Evolutionary conservation across 2,113 vertebrate genomes (phyloP).

Genomic region (Macroglossus sobrinus): DNA sequence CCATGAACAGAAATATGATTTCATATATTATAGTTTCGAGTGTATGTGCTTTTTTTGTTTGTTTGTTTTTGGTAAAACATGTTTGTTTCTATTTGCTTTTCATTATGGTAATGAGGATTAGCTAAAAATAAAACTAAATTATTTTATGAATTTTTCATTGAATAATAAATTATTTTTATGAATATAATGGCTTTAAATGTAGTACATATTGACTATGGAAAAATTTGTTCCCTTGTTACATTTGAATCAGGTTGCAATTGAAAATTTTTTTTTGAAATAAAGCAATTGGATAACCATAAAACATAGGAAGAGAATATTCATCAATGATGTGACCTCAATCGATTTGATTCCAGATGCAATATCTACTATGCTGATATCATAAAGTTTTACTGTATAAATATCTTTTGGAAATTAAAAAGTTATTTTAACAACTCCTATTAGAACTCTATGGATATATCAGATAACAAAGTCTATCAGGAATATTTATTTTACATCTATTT

Average conservation of each 20-base stretch:
- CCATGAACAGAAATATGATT: background rate
- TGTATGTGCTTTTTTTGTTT: no score
- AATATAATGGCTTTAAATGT: background rate
- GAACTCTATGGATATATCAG: background rate
- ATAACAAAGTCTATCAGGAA: background rate
- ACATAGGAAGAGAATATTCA: background rate
- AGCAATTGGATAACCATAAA: background rate
- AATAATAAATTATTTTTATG: background rate
- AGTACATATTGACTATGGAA: background rate
- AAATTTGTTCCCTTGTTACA: background rate
- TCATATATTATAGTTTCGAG: background rate
- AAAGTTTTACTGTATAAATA: background rate
- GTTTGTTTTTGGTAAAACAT: background rate
- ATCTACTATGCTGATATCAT: background rate
- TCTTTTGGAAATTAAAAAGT: background rate
- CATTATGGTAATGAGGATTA: background rate
- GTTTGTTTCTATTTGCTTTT: background rate
- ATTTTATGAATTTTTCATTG: background rate
- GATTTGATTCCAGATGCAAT: background rate
- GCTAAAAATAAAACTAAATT: background rate
- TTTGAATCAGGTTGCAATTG: background rate
- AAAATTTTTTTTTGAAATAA: background rate
- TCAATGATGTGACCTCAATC: background rate
- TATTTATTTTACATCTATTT: background rate
- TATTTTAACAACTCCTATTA: background rate